Evolutionary conservation across 2,888 invertebrate species (phyloP).

Genomic region (Merodon equestris): DNA sequence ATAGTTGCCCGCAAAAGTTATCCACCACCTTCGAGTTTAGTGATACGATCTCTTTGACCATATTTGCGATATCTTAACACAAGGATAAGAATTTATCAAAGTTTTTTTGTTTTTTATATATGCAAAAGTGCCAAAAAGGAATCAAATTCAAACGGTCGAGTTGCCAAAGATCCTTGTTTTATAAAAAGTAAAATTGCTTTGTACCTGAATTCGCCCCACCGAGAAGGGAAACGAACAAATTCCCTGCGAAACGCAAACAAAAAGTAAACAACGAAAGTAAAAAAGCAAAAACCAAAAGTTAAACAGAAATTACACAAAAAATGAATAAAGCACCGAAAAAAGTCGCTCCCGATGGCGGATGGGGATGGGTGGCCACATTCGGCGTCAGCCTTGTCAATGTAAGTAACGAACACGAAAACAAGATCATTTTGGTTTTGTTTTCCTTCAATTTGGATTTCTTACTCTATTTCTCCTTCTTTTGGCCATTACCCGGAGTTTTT

Average conservation of each 20-base stretch:
- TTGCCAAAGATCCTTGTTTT: not conserved
- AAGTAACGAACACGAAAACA: slow-evolving; percentile 80
- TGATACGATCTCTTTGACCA: slow-evolving; percentile 18
- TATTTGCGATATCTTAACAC: slow-evolving; percentile 21
- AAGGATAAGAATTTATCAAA: slow-evolving; percentile 43
- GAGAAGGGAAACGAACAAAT: not conserved
- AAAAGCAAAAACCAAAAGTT: slow-evolving; percentile 40
- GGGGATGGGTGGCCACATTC: slow-evolving; percentile 93
- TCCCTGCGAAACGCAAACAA: slow-evolving; percentile 47
- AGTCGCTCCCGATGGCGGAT: slow-evolving; percentile 92
- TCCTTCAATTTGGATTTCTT: not conserved
- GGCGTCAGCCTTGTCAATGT: slow-evolving; percentile 92
- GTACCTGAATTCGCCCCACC: slow-evolving; percentile 47
- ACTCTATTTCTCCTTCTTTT: not conserved
- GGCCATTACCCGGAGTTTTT: not conserved
- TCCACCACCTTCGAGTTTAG: slow-evolving; percentile 17
- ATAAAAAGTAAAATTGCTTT: not conserved
- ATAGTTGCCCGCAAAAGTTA: not conserved
- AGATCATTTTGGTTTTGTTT: slow-evolving; percentile 5
- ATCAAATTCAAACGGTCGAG: not conserved
- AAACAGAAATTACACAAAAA: too few relatives aligned
- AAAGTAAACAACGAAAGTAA: slow-evolving; percentile 67
- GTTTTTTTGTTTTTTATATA: not conserved
- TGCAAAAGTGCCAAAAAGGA: slow-evolving; percentile 14
- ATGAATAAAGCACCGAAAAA: slow-evolving; percentile 81